A percentile compares a stretch with the other conserved stretches of the same genome.
phyloP scores from a whole-genome alignment of 2,888 invertebrate species.

The Physocephala rufipes region DNA sequence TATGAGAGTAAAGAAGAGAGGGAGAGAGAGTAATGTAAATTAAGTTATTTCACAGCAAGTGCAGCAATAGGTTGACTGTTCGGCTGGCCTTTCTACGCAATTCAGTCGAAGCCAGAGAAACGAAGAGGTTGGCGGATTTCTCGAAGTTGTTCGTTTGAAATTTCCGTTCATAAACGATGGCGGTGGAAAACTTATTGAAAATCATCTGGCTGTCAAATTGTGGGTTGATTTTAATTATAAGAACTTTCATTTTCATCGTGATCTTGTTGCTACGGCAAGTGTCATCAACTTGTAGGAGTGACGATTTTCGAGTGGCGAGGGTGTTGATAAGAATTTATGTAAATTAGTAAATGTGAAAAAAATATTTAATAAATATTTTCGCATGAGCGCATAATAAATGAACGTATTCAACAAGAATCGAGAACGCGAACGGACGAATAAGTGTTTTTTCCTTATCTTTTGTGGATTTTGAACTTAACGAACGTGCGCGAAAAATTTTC shows the following conservation, averaged over 20 bases:
- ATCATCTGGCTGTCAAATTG: not conserved
- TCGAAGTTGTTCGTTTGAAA: conserved; percentile 53
- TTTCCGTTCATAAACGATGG: not conserved
- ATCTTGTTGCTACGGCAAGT: too few relatives aligned
- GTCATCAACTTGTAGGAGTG: not conserved
- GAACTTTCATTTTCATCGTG: not conserved
- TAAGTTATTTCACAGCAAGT: conserved; percentile 19
- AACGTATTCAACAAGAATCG: too few relatives aligned
- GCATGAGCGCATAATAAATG: conserved; percentile 3
- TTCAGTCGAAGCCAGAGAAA: conserved; percentile 53
- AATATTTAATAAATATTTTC: conserved; percentile 14
- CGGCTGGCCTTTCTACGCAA: conserved; percentile 18
- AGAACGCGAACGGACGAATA: too few relatives aligned
- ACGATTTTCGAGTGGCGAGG: not conserved
- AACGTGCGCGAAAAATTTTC: conserved; percentile 7
- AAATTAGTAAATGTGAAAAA: not conserved
- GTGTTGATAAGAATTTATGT: not conserved
- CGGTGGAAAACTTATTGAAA: conserved; percentile 5
- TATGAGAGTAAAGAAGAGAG: not conserved
- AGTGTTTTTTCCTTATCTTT: conserved; percentile 29
- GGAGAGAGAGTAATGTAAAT: conserved; percentile 10
- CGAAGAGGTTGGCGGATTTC: conserved; percentile 50
- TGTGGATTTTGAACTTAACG: conserved; percentile 35
- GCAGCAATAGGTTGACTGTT: conserved; percentile 12
- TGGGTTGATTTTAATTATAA: not conserved